phyloP scores from a whole-genome alignment of 2,113 vertebrate species.

The Saimiri boliviensis region DNA sequence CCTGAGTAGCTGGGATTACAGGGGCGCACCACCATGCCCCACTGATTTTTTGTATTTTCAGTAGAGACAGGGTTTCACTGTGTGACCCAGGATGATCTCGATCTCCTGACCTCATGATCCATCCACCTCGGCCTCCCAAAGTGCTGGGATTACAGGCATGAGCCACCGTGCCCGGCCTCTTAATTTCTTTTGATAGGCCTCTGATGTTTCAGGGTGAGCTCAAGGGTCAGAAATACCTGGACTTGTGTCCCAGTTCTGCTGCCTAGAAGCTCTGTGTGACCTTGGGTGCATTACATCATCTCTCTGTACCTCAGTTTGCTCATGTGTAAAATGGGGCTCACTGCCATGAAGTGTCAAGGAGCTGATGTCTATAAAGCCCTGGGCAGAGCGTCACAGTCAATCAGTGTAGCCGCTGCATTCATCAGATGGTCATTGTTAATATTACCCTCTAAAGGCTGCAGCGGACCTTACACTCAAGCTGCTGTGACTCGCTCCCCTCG shows the following conservation, averaged over 20 bases:
- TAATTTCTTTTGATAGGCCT: background rate
- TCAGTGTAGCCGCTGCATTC: background rate
- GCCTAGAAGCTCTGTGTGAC: background rate
- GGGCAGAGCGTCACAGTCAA: background rate
- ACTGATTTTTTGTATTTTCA: too few species aligned
- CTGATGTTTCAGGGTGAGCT: background rate
- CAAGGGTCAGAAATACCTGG: background rate
- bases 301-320: background rate
- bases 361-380: background rate
- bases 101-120: too few species aligned
- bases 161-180: background rate
- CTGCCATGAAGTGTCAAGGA: background rate
- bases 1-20: too few species aligned
- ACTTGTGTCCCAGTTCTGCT: background rate
- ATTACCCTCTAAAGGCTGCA: background rate
- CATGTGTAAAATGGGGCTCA: background rate
- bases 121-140: background rate
- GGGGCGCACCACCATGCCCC: too few species aligned
- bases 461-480: background rate
- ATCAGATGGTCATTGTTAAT: fast-evolving
- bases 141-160: background rate
- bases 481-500: fast-evolving
- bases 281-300: background rate
- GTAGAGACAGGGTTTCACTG: too few species aligned
- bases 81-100: too few species aligned